These are phyloP conservation scores for Propsilocerus akamusi DNA, from an alignment of 1,140 invertebrate genomes.

Conservation along the genomic window DNA sequence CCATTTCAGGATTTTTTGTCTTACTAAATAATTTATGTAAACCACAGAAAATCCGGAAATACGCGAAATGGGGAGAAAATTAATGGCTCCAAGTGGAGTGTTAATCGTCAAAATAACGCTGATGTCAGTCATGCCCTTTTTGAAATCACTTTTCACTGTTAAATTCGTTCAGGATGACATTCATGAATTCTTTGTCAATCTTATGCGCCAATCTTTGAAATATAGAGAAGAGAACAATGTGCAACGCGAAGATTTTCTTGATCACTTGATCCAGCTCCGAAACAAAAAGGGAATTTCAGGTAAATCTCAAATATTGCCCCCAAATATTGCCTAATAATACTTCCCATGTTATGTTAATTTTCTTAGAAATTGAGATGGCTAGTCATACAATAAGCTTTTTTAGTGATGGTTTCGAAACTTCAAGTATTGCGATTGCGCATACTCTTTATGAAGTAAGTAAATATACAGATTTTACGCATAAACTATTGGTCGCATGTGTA, in stretches of 20 bases:
- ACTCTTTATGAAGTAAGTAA: slow-evolving; percentile 14
- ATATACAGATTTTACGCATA: background rate
- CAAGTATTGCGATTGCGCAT: slow-evolving; percentile 15
- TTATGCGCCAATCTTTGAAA: slow-evolving; percentile 14
- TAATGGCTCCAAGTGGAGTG: slow-evolving; percentile 13
- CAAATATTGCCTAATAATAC: no score
- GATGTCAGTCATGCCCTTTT: slow-evolving; percentile 11
- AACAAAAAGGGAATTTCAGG: slow-evolving; percentile 23
- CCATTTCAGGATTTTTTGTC: no score
- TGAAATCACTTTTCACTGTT: slow-evolving; percentile 12
- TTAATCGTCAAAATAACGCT: slow-evolving; percentile 12
- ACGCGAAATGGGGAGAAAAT: slow-evolving; percentile 12
- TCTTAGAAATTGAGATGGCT: slow-evolving; percentile 35
- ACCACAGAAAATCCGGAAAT: slow-evolving; percentile 11
- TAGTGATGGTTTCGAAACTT: slow-evolving; percentile 38
- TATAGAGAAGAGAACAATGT: slow-evolving; percentile 12
- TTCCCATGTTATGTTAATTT: no score
- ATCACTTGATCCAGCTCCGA: slow-evolving; percentile 21
- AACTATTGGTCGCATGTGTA: background rate
- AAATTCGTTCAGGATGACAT: slow-evolving; percentile 14
- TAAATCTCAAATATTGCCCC: no score
- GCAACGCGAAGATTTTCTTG: slow-evolving; percentile 22
- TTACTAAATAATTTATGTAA: no score
- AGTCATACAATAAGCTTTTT: slow-evolving; percentile 30
- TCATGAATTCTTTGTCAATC: slow-evolving; percentile 18